Base-by-base conservation (phyloP, 2,888 invertebrate species). In the Drosophila yooni region DNA sequence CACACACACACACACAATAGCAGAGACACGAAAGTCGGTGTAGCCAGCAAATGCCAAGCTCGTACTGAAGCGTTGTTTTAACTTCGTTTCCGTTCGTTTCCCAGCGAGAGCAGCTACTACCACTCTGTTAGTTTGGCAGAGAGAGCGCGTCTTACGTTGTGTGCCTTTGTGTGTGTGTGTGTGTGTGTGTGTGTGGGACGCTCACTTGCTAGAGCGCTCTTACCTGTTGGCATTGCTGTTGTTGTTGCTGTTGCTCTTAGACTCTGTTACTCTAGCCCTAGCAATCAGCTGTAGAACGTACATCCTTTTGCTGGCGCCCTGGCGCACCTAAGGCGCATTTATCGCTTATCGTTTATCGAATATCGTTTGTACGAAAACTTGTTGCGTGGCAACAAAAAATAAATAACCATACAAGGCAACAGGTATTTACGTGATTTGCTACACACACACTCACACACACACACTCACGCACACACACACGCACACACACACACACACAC, bases 31-130 rank as follows among this genome's bases (percentile, higher is more conserved):
- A 36, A 58, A 69, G 69, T 69, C 59, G 69, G 70, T 81, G 84
- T 84, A 88, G 85, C 64, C 87, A 81, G 63, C 91, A 92, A 92
- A 91, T 88, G 92, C 88, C 91, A 88, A 90, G 83, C 82, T 76
- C 60, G 73, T 81, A 91, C 91, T 91, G 91, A 92, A 80, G 68
- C 86, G 75, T 43, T 62, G 80, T 58, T 68, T 81, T 60, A 77
- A 82, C 82, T 87, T 76, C 88, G 74, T 89, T 87, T 82, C 90
- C 78, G 82, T 72, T 85, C 85, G 86, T 86, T 85, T 86, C 88
- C 48, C 25, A 70, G 65, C 81, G 70, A 48, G 56, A 33, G 63
- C 38, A 36, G 50, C 25, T 36, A 15, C 36, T 50, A 33, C 13
- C 25, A 34, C 57, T 57, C 57, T 57, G 57, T 21, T 31, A 31